Evolutionary conservation across 1,140 invertebrate genomes (phyloP).

Genomic region (Helicorthomorpha holstii): DNA sequence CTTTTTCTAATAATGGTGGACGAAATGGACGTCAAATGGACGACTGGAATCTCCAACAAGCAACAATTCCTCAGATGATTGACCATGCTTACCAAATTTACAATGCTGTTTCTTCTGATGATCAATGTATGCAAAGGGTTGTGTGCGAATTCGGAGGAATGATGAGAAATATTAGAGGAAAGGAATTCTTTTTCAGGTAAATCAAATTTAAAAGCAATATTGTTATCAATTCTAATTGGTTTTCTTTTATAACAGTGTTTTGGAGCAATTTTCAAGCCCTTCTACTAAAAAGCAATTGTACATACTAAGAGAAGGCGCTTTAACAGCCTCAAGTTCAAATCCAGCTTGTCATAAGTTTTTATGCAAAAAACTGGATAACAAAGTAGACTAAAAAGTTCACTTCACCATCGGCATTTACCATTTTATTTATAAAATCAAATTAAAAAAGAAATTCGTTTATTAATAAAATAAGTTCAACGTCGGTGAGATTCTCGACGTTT

Average conservation of each 20-base stretch:
- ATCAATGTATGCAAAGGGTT: neutral
- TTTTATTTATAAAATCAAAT: too few relatives aligned
- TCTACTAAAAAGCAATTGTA: neutral
- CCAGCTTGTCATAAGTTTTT: too few relatives aligned
- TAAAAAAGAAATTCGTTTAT: too few relatives aligned
- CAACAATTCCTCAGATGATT: constrained; percentile 3
- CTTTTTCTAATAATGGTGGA: neutral
- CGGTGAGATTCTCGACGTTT: too few relatives aligned
- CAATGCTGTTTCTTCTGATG: neutral
- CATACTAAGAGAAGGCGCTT: neutral
- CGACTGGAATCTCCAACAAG: neutral
- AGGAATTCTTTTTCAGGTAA: constrained; percentile 1
- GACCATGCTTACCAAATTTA: constrained; percentile 2
- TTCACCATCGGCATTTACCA: too few relatives aligned
- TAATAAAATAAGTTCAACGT: too few relatives aligned
- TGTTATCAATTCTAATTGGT: neutral
- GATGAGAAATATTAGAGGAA: neutral
- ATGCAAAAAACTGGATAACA: too few relatives aligned
- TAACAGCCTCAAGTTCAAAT: too few relatives aligned
- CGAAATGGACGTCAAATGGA: constrained; percentile 1
- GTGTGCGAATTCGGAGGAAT: constrained; percentile 5
- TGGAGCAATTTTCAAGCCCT: neutral
- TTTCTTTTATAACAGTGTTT: too few relatives aligned
- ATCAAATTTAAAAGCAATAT: neutral
- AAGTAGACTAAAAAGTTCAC: too few relatives aligned